Evolutionary conservation across 2,888 invertebrate genomes (phyloP).

Genomic region (Lasiommata megera): DNA sequence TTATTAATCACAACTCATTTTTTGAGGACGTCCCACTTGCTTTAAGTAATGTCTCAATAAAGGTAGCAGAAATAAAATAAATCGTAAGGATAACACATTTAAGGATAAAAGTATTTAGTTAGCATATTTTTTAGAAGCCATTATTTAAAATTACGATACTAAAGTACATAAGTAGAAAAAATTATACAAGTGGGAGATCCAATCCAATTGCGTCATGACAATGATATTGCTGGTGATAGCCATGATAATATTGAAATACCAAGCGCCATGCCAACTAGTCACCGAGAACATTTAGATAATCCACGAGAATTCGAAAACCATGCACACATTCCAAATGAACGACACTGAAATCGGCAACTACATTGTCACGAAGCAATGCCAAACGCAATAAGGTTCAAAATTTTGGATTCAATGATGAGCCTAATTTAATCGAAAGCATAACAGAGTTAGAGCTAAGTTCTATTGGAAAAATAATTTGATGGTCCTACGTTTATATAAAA

Average conservation of each 20-base stretch:
- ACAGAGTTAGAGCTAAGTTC: not conserved
- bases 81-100: not conserved
- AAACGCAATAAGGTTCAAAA: conserved; percentile 44
- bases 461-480: no score
- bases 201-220: conserved; percentile 77
- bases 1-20: conserved; percentile 40
- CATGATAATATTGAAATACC: conserved; percentile 68
- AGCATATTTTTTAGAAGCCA: not conserved
- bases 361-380: conserved; percentile 81
- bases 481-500: no score
- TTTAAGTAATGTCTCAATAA: not conserved
- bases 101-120: not conserved
- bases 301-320: conserved; percentile 57
- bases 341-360: conserved; percentile 76
- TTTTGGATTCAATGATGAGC: conserved; percentile 43
- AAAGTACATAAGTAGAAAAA: conserved; percentile 6
- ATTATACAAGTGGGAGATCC: conserved; percentile 58
- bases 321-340: conserved; percentile 74
- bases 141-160: not conserved
- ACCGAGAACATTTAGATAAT: conserved; percentile 43
- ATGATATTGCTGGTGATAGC: conserved; percentile 78
- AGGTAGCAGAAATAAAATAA: conserved; percentile 3
- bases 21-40: conserved; percentile 39
- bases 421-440: conserved; percentile 18
- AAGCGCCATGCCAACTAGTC: conserved; percentile 72